These are phyloP conservation scores for Lydus trimaculatus DNA, from an alignment of 2,888 invertebrate genomes.

Conservation along the genomic window DNA sequence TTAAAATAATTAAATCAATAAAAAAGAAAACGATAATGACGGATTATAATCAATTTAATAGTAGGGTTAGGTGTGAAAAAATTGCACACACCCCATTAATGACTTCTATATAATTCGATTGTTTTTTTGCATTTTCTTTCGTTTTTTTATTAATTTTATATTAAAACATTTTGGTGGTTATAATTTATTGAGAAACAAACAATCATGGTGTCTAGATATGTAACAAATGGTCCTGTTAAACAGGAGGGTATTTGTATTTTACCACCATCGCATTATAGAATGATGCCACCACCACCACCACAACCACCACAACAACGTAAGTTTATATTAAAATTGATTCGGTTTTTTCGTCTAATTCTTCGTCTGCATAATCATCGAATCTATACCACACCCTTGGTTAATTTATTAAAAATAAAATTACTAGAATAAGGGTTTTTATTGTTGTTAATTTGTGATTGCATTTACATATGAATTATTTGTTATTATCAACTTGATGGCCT, in stretches of 20 bases:
- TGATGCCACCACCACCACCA: constrained; percentile 49
- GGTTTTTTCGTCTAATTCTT: background rate
- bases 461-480: background rate
- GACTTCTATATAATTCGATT: constrained; percentile 24
- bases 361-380: too few species aligned
- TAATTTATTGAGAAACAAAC: background rate
- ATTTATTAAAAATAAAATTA: background rate
- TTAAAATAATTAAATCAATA: constrained; percentile 21
- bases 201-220: constrained; percentile 59
- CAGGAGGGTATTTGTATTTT: constrained; percentile 58
- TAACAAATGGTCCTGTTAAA: constrained; percentile 57
- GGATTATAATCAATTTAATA: constrained; percentile 14
- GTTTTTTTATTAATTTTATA: constrained; percentile 8
- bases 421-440: too few species aligned
- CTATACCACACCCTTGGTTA: background rate
- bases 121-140: too few species aligned
- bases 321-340: constrained; percentile 29
- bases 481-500: background rate
- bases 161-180: constrained; percentile 4
- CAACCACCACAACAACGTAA: constrained; percentile 45
- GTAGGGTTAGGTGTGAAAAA: constrained; percentile 12
- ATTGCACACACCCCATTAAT: constrained; percentile 17
- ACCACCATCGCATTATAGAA: constrained; percentile 56
- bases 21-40: constrained; percentile 15
- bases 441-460: background rate